A percentile compares a stretch with the other conserved stretches of the same genome.
Conservation (phyloP, 2,888 invertebrate genomes). For the Sarcophaga caerulescens region DNA sequence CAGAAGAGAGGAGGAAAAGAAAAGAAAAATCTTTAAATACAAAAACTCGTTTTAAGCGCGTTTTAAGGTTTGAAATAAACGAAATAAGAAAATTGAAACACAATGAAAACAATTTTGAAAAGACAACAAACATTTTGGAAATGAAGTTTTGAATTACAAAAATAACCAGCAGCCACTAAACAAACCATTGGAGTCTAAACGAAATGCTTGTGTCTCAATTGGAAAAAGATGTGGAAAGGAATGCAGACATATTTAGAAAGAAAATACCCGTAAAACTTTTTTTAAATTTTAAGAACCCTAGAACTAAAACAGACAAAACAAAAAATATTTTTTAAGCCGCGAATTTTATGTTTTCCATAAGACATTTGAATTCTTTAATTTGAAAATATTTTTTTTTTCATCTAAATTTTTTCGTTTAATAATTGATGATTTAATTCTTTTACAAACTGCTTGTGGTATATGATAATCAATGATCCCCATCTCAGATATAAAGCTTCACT, state of each 20-base stretch:
- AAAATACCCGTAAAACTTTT: too few relatives aligned
- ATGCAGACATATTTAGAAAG: background rate
- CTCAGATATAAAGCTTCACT: background rate
- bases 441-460: background rate
- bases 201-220: background rate
- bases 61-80: background rate
- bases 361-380: too few relatives aligned
- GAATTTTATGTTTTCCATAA: background rate
- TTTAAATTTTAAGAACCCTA: too few relatives aligned
- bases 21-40: background rate
- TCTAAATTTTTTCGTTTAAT: background rate
- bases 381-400: background rate
- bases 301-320: too few relatives aligned
- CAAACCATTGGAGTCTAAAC: background rate
- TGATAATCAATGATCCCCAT: conserved; percentile 8
- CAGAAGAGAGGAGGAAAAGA: background rate
- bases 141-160: background rate
- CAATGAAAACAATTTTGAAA: conserved; percentile 16
- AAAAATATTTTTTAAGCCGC: background rate
- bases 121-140: conserved; percentile 20
- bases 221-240: background rate
- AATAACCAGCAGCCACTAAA: background rate
- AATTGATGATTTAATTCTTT: background rate
- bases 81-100: background rate
- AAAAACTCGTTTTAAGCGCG: conserved; percentile 28